Evolutionary conservation across 2,888 invertebrate species (phyloP), one percentile per base, ranked within the genome.

Genomic region (Amphipoea oculea): DNA sequence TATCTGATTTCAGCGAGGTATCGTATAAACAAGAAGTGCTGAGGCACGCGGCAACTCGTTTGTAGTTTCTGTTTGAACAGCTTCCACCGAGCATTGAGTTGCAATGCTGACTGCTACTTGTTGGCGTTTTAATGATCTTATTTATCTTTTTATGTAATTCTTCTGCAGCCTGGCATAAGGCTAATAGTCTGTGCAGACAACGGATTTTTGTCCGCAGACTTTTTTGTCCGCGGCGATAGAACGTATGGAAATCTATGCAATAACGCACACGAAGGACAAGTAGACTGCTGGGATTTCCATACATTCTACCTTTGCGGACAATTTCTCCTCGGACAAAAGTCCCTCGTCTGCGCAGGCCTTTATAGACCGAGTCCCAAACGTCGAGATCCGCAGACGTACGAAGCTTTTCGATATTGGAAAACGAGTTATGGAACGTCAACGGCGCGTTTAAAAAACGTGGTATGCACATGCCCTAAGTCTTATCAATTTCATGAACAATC

Each of bases 21-120:
- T 73, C 60, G 86, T 73, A 73, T 78, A 85, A 70, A 85, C 84
- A 83, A 85, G 69, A 65, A 85, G n/a, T 77, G 86, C 85, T 85
- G 85, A 85, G 71, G 48, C 75, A 48, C 71, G 67, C 54, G 20
- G 42, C 73, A 36, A 57, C 36, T 65, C 78, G 82, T 87, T 88
- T 82, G 66, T 79, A 78, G 89, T 54, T 42, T 48, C 54, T 82
- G 82, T 88, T 88, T 89, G 78, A 40, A 81, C 83, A 82, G 73
- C 42, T 78, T 74, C 60, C 57, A 72, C 42, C 20, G 60, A 57
- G 66, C 45, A 65, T 63, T 81, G 68, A 73, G 42, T 69, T 85
- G 82, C 74, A 69, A 62, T 70, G 82, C 82, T 82, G 82, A 81
- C 85, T 29, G n/a, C 45, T 29, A 54, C 45, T 23, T 81, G 82